Evolutionary conservation across 2,113 vertebrate species (phyloP), one percentile per base, ranked within the genome.

Genomic region (Meles meles): DNA sequence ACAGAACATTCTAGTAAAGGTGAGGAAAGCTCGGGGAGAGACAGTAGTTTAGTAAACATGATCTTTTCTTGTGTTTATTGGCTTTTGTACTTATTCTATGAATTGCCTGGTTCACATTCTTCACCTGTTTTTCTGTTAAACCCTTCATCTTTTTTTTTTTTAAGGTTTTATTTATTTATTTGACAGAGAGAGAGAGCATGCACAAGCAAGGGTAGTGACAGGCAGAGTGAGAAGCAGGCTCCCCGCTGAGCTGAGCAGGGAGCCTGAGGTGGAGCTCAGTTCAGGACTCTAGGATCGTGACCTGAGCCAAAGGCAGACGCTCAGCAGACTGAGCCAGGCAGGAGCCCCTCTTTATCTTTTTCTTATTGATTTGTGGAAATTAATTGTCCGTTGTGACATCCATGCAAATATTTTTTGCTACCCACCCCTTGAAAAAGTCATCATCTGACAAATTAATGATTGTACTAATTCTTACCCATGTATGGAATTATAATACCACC

Each of bases 141-240:
- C 34, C 87, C 20, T 94, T 37, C 83, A 42, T 69, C 10, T 83
- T 91, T 34, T 97, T 90, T 63, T 88, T 15, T 97, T 90, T 29
- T 61, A 63, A 63, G 61, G 31, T 63, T 63, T 63, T 63, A 63
- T 63, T 63, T 63, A 63, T 63, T 63, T 31, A 63, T 63, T 63
- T 63, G 61, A 13, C 61, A 29, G 27, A 63, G 61, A 27, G 59
- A 61, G 59, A 9, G 25, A 29, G 10, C n/a, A n/a, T 0, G 4
- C 25, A 29, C 23, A 63, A 63, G 11, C 25, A 63, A 11, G 25
- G 59, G 61, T 27, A 63, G 27, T 29, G 27, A 13, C 61, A 63
- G 61, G 61, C 25, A 63, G 61, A 63, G 61, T 27, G 61, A 63
- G 61, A 63, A 63, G 61, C 11, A 61, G 59, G 2, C 59, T 61